Conservation (phyloP, 2,888 invertebrate species). For the Xylota segnis region DNA sequence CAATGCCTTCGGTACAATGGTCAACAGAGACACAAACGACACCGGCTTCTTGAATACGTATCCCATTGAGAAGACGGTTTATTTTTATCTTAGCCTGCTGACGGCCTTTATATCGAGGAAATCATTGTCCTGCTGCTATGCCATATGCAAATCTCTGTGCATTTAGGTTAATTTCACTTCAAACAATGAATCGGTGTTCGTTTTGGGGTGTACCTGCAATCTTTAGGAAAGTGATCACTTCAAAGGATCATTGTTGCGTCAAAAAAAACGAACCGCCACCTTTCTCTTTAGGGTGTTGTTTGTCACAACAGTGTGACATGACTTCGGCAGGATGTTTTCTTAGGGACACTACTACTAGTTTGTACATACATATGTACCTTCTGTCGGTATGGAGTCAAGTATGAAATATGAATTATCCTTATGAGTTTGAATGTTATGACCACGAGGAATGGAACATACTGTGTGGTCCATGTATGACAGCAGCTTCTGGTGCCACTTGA, state of each 20-base stretch:
- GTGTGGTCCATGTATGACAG: conserved; percentile 53
- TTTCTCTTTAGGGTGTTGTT: conserved; percentile 37
- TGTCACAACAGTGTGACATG: conserved; percentile 45
- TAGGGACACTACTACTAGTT: background rate
- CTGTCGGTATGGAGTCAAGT: background rate
- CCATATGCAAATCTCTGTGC: conserved; percentile 67
- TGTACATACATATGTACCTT: background rate
- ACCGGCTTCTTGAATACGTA: conserved; percentile 60
- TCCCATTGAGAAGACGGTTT: conserved; percentile 41
- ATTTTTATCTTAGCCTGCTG: conserved; percentile 12
- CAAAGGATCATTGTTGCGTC: conserved; percentile 44
- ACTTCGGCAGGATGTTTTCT: conserved; percentile 47
- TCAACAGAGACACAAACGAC: conserved; percentile 55
- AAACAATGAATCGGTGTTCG: conserved; percentile 61
- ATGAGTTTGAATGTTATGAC: conserved; percentile 52
- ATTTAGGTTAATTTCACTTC: conserved; percentile 73
- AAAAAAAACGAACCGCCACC: conserved; percentile 51
- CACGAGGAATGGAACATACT: conserved; percentile 18
- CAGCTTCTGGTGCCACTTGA: conserved; percentile 55
- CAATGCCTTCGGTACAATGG: conserved; percentile 31
- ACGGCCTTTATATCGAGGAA: conserved; percentile 37
- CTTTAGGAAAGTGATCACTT: conserved; percentile 30
- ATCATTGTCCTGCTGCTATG: conserved; percentile 63
- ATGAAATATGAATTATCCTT: conserved; percentile 67
- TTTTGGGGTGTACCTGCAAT: conserved; percentile 30